phyloP scores from a whole-genome alignment of 2,888 invertebrate species.

The Pammene fasciana region DNA sequence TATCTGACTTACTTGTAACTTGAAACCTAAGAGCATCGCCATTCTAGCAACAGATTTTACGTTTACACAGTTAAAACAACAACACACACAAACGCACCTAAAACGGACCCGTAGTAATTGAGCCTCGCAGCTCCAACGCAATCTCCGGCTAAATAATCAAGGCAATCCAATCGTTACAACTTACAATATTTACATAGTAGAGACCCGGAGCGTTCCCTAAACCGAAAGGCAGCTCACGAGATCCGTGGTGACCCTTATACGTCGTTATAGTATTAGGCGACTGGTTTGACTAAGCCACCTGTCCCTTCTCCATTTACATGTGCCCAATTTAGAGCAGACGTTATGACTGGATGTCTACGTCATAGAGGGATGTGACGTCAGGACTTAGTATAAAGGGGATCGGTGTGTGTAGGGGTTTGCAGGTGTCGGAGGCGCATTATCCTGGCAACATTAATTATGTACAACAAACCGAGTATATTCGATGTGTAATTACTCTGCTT shows the following conservation, averaged over 20 bases:
- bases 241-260: neutral
- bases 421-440: conserved; percentile 4
- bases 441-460: conserved; percentile 14
- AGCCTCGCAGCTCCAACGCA: conserved; percentile 22
- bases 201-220: neutral
- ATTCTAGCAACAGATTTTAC: neutral
- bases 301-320: conserved; percentile 37
- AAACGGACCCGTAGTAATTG: conserved; percentile 32
- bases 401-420: neutral
- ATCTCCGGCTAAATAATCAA: conserved; percentile 37
- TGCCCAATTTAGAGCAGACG: conserved; percentile 36
- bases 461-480: conserved; percentile 1
- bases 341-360: conserved; percentile 28
- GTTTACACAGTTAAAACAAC: neutral
- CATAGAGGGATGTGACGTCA: conserved; percentile 11
- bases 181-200: conserved; percentile 39
- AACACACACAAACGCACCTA: neutral
- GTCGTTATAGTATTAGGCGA: neutral
- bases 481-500: conserved; percentile 8
- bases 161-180: conserved; percentile 40
- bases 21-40: neutral
- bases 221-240: neutral
- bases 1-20: neutral
- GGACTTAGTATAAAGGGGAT: neutral
- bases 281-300: conserved; percentile 32